phyloP scores from a whole-genome alignment of 2,888 invertebrate genomes.

The Epinotia demarniana region DNA sequence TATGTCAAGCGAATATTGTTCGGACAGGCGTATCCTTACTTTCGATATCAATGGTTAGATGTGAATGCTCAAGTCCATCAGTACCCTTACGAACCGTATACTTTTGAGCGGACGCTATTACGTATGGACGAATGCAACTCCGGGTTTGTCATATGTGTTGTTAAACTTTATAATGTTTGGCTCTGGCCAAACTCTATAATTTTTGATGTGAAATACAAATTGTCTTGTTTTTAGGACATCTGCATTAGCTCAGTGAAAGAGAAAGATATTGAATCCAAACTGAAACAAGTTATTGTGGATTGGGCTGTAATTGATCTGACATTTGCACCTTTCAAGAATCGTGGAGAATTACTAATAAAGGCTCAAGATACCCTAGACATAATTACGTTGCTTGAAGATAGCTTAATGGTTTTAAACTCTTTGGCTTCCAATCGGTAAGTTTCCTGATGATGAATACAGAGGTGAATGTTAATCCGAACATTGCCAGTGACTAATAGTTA shows the following conservation, averaged over 20 bases:
- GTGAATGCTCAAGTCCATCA: too few species aligned
- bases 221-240: conserved; percentile 86
- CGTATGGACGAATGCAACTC: too few species aligned
- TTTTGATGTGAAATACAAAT: background rate
- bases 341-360: conserved; percentile 92
- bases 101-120: too few species aligned
- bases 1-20: too few species aligned
- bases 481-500: too few species aligned
- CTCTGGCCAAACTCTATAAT: too few species aligned
- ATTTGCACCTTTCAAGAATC: conserved; percentile 90
- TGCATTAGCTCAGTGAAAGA: conserved; percentile 96
- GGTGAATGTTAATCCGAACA: too few species aligned
- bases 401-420: conserved; percentile 94
- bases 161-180: too few species aligned
- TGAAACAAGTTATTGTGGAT: conserved; percentile 91
- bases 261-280: conserved; percentile 94
- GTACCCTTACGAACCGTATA: too few species aligned
- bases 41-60: too few species aligned
- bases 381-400: conserved; percentile 91
- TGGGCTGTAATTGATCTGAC: conserved; percentile 91
- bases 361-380: conserved; percentile 90
- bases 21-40: too few species aligned
- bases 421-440: conserved; percentile 91
- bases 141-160: too few species aligned
- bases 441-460: background rate